Evolutionary conservation across 2,797 vertebrate species (phyloP).

Genomic region (Gobionotothen gibberifrons): DNA sequence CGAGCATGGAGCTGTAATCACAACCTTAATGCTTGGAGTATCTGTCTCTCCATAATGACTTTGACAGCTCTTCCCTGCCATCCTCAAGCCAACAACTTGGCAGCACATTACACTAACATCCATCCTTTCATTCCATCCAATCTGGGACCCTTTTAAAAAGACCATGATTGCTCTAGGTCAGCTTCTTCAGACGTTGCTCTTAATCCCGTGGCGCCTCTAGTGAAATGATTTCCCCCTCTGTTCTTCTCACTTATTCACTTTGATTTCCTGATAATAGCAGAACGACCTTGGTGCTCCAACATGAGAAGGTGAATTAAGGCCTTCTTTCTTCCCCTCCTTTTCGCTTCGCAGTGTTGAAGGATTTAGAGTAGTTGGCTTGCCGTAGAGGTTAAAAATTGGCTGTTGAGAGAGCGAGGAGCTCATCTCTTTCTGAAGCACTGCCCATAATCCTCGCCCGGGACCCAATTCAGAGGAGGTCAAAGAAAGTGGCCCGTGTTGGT

Average conservation of each 20-base stretch:
- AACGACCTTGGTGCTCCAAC: constrained; percentile 71
- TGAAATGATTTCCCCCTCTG: constrained; percentile 57
- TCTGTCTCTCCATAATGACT: constrained; percentile 2
- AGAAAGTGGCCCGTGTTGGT: constrained; percentile 4
- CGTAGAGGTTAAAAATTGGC: constrained; percentile 69
- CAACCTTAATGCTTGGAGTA: background rate
- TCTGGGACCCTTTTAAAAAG: constrained; percentile 8
- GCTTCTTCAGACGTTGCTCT: constrained; percentile 15
- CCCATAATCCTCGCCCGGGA: constrained; percentile 64
- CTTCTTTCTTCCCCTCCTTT: constrained; percentile 34
- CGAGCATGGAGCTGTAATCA: constrained; percentile 17
- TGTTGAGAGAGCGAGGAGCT: constrained; percentile 65
- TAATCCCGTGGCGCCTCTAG: constrained; percentile 64
- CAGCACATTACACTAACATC: constrained; percentile 2
- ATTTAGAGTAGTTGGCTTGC: constrained; percentile 65
- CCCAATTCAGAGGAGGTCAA: constrained; percentile 61
- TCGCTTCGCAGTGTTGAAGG: background rate
- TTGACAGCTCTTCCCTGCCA: background rate
- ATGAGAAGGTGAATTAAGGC: constrained; percentile 65
- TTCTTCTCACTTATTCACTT: constrained; percentile 8
- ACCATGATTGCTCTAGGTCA: background rate
- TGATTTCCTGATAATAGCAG: constrained; percentile 61
- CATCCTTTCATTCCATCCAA: constrained; percentile 20
- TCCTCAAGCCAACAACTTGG: background rate
- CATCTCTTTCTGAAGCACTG: constrained; percentile 63